These are phyloP conservation scores for Monochamus saltuarius DNA, from an alignment of 1,140 invertebrate genomes.

Conservation along the genomic window DNA sequence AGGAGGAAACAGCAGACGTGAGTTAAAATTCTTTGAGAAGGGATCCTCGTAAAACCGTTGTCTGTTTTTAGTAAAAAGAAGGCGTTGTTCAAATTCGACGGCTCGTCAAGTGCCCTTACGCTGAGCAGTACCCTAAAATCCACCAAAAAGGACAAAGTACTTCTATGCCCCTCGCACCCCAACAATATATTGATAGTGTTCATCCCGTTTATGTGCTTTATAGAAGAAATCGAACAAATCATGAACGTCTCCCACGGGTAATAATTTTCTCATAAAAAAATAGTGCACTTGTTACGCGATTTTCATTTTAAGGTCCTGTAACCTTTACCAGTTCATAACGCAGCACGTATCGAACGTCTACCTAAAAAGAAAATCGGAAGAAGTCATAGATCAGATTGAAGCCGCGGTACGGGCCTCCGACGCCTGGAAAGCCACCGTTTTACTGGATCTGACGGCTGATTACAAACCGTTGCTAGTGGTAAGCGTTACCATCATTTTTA, in stretches of 20 bases:
- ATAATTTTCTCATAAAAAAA: constrained; percentile 2
- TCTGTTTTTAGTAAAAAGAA: constrained; percentile 60
- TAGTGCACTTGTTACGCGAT: neutral
- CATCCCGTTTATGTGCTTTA: constrained; percentile 72
- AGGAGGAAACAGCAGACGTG: constrained; percentile 65
- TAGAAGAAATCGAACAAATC: constrained; percentile 73
- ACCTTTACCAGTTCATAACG: constrained; percentile 72
- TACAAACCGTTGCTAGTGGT: constrained; percentile 72
- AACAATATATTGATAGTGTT: constrained; percentile 77
- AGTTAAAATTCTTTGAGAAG: constrained; percentile 3
- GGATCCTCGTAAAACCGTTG: too few species aligned
- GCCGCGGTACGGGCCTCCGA: constrained; percentile 71
- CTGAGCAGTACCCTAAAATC: constrained; percentile 65
- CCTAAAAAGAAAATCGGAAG: constrained; percentile 61
- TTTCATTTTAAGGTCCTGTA: constrained; percentile 59
- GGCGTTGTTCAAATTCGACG: constrained; percentile 77
- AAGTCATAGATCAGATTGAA: constrained; percentile 64
- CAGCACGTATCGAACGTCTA: constrained; percentile 75
- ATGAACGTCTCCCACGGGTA: constrained; percentile 56
- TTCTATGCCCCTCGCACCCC: constrained; percentile 72
- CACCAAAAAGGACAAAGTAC: constrained; percentile 53
- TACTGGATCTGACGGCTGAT: constrained; percentile 66
- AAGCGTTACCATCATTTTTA: constrained; percentile 27
- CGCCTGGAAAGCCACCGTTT: constrained; percentile 69
- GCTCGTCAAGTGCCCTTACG: constrained; percentile 72